Evolutionary conservation across 2,888 invertebrate species (phyloP).

Genomic region (Norana najaformis): DNA sequence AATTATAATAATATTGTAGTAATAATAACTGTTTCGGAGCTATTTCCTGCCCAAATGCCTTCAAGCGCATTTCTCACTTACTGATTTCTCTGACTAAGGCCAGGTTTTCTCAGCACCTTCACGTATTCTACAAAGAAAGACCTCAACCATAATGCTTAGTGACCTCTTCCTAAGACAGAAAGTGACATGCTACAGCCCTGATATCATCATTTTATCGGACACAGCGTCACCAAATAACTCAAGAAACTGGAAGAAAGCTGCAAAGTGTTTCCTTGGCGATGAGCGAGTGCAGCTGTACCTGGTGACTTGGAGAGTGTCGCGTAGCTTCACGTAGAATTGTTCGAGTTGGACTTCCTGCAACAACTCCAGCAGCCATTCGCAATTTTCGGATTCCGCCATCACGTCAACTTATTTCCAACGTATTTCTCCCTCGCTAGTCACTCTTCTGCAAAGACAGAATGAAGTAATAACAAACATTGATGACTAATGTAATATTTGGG

Average conservation of each 20-base stretch:
- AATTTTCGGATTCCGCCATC: constrained; percentile 29
- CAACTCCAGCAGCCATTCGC: constrained; percentile 76
- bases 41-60: no score
- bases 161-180: no score
- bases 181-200: no score
- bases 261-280: neutral
- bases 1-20: no score
- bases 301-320: constrained; percentile 86
- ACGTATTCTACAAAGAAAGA: no score
- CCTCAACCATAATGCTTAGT: no score
- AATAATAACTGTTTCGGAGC: no score
- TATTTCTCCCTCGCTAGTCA: neutral
- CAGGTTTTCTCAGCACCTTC: no score
- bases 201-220: neutral
- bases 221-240: neutral
- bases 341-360: constrained; percentile 86
- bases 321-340: constrained; percentile 84
- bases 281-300: constrained; percentile 62
- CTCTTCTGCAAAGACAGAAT: neutral
- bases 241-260: neutral
- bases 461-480: neutral
- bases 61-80: no score
- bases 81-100: no score
- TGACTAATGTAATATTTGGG: no score
- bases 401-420: neutral